These are phyloP conservation scores for Calidris pygmaea DNA, from an alignment of 2,113 vertebrate genomes.

Conservation along the genomic window DNA sequence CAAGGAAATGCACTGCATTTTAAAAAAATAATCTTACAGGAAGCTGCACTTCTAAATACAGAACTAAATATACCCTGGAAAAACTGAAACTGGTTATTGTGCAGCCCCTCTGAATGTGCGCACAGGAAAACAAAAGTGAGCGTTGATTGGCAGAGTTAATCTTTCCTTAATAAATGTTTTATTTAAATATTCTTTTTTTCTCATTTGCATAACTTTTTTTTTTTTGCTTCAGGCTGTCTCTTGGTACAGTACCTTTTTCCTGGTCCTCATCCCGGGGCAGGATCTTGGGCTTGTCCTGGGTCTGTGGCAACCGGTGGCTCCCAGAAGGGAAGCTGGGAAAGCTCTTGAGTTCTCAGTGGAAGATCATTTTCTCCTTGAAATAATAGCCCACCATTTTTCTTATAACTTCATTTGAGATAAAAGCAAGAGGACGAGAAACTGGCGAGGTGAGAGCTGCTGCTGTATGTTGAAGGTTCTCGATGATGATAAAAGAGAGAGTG, in stretches of 20 bases:
- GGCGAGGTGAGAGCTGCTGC: not conserved
- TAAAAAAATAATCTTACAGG: not conserved
- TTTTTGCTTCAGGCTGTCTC: not conserved
- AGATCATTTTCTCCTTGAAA: not conserved
- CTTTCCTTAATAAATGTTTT: slow-evolving; percentile 34
- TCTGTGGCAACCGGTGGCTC: not conserved
- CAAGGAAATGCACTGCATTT: slow-evolving; percentile 36
- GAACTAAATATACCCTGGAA: slow-evolving; percentile 31
- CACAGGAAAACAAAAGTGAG: slow-evolving; percentile 4
- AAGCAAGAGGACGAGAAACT: not conserved
- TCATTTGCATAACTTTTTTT: not conserved
- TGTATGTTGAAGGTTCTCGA: not conserved
- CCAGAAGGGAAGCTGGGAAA: not conserved
- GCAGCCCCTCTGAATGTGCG: fast-evolving
- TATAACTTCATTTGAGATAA: not conserved
- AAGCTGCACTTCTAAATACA: slow-evolving; percentile 9
- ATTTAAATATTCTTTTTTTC: slow-evolving; percentile 18
- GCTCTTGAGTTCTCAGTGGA: not conserved
- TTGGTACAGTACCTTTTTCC: not conserved
- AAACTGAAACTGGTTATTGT: not conserved
- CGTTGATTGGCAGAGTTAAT: slow-evolving; percentile 29
- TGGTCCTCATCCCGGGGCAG: fast-evolving
- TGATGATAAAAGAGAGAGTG: not conserved
- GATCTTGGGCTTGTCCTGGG: not conserved
- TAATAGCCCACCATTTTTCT: not conserved